Evolutionary conservation across 64 coral and sea anemone species (phyloP).

Genomic region (Pocillopora damicornis): DNA sequence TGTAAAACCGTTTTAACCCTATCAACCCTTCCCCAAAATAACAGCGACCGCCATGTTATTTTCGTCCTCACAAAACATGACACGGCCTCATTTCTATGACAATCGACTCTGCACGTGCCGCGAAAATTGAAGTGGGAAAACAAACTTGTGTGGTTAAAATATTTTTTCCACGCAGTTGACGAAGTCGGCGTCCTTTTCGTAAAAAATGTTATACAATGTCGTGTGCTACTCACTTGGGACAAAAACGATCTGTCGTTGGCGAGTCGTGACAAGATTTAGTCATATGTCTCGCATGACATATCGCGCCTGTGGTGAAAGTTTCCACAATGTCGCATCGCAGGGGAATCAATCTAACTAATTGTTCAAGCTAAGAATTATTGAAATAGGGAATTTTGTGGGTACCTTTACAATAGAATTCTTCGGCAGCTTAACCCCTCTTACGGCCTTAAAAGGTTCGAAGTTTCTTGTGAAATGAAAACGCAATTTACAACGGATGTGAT

Average conservation of each 20-base stretch:
- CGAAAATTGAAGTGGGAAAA: neutral
- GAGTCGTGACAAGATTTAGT: neutral
- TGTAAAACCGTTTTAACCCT: constrained; percentile 2
- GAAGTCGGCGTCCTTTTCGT: neutral
- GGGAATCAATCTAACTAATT: constrained; percentile 1
- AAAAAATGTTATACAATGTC: neutral
- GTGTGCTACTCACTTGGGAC: neutral
- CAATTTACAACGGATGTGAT: constrained; percentile 24
- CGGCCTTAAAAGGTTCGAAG: neutral
- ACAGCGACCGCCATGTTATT: constrained; percentile 22
- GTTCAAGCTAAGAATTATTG: neutral
- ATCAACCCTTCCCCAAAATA: constrained; percentile 1
- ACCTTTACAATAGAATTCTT: constrained; percentile 4
- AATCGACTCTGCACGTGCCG: constrained; percentile 15
- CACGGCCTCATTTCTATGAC: constrained; percentile 6
- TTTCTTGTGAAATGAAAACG: neutral
- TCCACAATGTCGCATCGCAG: neutral
- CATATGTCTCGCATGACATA: neutral
- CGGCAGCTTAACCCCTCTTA: neutral
- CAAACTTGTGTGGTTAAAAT: neutral
- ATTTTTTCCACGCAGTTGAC: neutral
- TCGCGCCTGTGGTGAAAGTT: neutral
- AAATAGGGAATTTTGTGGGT: neutral
- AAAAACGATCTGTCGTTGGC: neutral
- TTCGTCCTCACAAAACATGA: neutral